A percentile compares a stretch with the other conserved stretches of the same genome.
phyloP scores from a whole-genome alignment of 2,888 invertebrate species.

The Plebejus anna region DNA sequence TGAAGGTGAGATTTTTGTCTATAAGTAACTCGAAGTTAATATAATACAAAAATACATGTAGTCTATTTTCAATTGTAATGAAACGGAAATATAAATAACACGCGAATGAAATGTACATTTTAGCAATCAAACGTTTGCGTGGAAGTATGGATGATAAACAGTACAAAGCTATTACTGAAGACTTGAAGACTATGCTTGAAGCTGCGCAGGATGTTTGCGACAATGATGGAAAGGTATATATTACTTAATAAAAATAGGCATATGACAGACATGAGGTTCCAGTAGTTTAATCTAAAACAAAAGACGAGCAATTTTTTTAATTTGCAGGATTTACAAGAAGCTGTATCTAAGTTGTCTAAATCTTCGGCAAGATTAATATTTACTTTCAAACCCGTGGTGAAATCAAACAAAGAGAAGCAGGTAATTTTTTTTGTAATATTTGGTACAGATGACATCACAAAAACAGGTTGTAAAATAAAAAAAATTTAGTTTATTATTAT shows the following conservation, averaged over 20 bases:
- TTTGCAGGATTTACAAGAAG: conserved; percentile 34
- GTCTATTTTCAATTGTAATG: neutral
- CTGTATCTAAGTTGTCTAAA: conserved; percentile 32
- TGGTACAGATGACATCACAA: neutral
- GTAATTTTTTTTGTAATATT: conserved; percentile 31
- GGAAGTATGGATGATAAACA: conserved; percentile 30
- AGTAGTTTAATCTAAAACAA: neutral
- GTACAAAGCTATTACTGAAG: conserved; percentile 31
- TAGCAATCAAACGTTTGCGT: conserved; percentile 15
- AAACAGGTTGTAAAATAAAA: neutral
- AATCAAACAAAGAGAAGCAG: conserved; percentile 38
- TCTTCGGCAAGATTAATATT: conserved; percentile 36
- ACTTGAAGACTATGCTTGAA: conserved; percentile 35
- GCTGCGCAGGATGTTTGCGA: conserved; percentile 33
- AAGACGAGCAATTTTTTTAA: neutral
- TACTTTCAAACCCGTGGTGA: conserved; percentile 36
- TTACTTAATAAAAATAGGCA: neutral
- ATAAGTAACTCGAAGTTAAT: neutral
- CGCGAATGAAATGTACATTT: neutral
- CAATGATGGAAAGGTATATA: neutral
- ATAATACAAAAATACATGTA: neutral
- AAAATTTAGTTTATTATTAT: too few relatives aligned
- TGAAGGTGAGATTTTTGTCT: conserved; percentile 31
- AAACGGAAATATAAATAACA: neutral
- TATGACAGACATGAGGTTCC: too few relatives aligned